A percentile compares a stretch with the other conserved stretches of the same genome.
phyloP scores from a whole-genome alignment of 2,888 invertebrate genomes.

The Mesopsocus fuscifrons region DNA sequence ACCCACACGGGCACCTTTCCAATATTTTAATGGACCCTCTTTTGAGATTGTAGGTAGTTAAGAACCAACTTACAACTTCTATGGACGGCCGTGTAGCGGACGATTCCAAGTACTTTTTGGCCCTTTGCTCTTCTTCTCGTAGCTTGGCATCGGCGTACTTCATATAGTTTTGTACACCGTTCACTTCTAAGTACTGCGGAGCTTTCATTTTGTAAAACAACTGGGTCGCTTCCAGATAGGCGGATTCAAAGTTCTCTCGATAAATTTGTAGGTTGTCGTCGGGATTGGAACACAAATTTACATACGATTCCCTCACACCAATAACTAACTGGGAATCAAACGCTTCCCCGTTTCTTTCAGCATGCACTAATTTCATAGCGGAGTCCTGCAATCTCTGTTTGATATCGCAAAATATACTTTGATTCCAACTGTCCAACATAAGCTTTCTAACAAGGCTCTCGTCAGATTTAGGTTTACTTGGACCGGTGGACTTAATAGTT shows the following conservation, averaged over 20 bases:
- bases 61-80: slow-evolving; percentile 25
- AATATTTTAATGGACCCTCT: no score
- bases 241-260: slow-evolving; percentile 88
- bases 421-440: slow-evolving; percentile 98
- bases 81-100: slow-evolving; percentile 55
- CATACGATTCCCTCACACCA: slow-evolving; percentile 94
- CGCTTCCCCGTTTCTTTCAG: slow-evolving; percentile 92
- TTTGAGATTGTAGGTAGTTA: no score
- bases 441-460: slow-evolving; percentile 82
- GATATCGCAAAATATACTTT: slow-evolving; percentile 88
- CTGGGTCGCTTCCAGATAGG: slow-evolving; percentile 87
- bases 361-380: slow-evolving; percentile 93
- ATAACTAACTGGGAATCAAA: slow-evolving; percentile 96
- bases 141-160: slow-evolving; percentile 87
- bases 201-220: slow-evolving; percentile 85
- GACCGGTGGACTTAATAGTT: slow-evolving; percentile 36
- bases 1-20: no score
- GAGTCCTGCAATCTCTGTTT: slow-evolving; percentile 84
- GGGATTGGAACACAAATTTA: slow-evolving; percentile 85
- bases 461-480: slow-evolving; percentile 43
- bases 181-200: slow-evolving; percentile 65
- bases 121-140: slow-evolving; percentile 85
- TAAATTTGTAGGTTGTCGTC: slow-evolving; percentile 91
- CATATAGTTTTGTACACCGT: slow-evolving; percentile 96
- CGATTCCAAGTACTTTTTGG: slow-evolving; percentile 80